These are phyloP conservation scores for Eupsittula cactorum DNA, from an alignment of 2,113 vertebrate genomes.

Conservation along the genomic window DNA sequence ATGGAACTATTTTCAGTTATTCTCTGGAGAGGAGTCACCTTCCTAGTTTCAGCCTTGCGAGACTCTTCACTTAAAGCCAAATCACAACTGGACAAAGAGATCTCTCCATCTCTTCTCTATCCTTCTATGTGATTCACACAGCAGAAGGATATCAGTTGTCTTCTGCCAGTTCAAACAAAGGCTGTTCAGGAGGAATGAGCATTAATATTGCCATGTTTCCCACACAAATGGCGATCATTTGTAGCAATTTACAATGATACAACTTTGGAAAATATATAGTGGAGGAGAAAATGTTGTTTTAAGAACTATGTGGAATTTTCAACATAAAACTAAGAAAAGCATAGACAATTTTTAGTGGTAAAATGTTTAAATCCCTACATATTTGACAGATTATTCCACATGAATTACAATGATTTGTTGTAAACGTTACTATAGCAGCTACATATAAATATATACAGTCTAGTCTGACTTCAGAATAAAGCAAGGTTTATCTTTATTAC, in stretches of 20 bases:
- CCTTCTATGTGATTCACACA: neutral
- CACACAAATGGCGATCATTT: neutral
- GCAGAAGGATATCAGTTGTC: neutral
- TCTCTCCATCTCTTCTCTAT: neutral
- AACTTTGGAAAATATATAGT: conserved; percentile 59
- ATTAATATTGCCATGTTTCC: neutral
- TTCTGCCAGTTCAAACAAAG: conserved; percentile 43
- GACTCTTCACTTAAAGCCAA: neutral
- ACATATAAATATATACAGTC: neutral
- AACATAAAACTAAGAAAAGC: conserved; percentile 31
- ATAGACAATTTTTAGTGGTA: conserved; percentile 13
- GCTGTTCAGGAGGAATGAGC: neutral
- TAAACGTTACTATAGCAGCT: conserved; percentile 33
- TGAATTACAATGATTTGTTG: conserved; percentile 31
- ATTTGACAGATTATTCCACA: conserved; percentile 44
- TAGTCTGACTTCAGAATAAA: neutral
- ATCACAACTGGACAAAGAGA: neutral
- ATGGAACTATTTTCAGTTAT: neutral
- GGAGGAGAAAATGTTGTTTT: conserved; percentile 54
- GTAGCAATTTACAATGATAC: conserved; percentile 29
- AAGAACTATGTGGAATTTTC: conserved; percentile 19
- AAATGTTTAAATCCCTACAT: conserved; percentile 44
- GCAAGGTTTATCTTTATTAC: conserved; percentile 4
- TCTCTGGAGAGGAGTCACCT: neutral
- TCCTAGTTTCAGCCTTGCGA: neutral